These are phyloP conservation scores for Bergia sp. DNA, from an alignment of 92 coral and sea anemone genomes.

Conservation along the genomic window DNA sequence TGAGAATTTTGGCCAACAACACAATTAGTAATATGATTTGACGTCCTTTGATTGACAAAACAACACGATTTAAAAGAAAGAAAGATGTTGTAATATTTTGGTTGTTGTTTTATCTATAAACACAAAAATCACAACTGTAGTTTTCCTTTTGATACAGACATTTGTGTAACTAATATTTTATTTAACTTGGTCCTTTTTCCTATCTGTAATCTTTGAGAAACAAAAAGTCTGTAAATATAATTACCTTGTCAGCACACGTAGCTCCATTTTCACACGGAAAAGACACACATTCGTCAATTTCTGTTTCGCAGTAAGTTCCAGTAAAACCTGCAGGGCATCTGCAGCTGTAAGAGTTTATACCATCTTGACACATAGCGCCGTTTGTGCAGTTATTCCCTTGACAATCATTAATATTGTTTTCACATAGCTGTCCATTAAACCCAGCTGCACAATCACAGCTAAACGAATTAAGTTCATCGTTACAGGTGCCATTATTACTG, in stretches of 20 bases:
- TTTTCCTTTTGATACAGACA: too few species aligned
- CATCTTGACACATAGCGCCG: not conserved
- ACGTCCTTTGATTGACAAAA: too few species aligned
- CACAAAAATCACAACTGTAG: too few species aligned
- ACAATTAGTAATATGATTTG: too few species aligned
- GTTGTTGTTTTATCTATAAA: too few species aligned
- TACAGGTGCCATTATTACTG: constrained; percentile 32
- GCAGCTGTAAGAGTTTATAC: not conserved
- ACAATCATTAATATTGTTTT: constrained; percentile 16
- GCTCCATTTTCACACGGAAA: constrained; percentile 1
- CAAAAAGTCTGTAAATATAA: too few species aligned
- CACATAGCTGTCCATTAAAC: constrained; percentile 2
- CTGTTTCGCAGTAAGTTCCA: constrained; percentile 1
- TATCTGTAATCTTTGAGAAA: not conserved
- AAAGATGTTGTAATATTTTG: too few species aligned
- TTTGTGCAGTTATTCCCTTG: not conserved
- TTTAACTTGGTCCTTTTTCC: too few species aligned
- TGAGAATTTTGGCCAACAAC: too few species aligned
- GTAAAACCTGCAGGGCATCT: constrained; percentile 7
- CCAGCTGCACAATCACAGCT: constrained; percentile 23
- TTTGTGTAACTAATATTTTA: too few species aligned
- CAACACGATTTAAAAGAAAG: too few species aligned
- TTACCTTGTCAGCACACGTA: constrained; percentile 50
- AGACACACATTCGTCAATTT: constrained; percentile 9
- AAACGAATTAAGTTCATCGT: constrained; percentile 10